phyloP scores from a whole-genome alignment of 2,797 vertebrate genomes.

The Scarus forsteni region DNA sequence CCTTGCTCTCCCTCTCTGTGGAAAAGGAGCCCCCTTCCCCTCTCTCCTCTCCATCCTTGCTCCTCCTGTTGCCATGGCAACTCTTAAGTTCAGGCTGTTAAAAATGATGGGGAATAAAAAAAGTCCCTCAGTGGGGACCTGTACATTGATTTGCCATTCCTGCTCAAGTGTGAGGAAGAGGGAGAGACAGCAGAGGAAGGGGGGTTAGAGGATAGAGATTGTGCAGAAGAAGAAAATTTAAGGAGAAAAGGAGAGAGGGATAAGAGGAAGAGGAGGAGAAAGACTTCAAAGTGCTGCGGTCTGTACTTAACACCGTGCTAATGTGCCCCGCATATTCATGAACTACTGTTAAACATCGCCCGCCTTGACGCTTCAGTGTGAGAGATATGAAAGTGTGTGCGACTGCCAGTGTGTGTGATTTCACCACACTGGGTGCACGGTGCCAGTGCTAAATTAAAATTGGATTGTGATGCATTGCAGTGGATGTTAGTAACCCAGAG shows the following conservation, averaged over 20 bases:
- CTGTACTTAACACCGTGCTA: conserved; percentile 72
- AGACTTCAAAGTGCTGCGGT: conserved; percentile 75
- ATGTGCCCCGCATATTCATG: conserved; percentile 81
- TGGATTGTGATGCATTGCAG: conserved; percentile 85
- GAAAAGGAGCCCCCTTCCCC: conserved; percentile 67
- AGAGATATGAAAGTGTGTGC: conserved; percentile 45
- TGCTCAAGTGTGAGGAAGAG: conserved; percentile 30
- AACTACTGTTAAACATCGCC: conserved; percentile 67
- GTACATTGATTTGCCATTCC: conserved; percentile 71
- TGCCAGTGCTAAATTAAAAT: conserved; percentile 80
- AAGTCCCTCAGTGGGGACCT: conserved; percentile 66
- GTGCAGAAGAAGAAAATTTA: conserved; percentile 53
- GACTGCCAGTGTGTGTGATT: conserved; percentile 36
- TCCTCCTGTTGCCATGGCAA: conserved; percentile 87
- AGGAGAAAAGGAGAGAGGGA: conserved; percentile 34
- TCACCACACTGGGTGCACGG: conserved; percentile 60
- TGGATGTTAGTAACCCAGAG: conserved; percentile 70
- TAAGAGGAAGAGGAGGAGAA: conserved; percentile 48
- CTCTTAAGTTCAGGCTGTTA: conserved; percentile 83
- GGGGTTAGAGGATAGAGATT: conserved; percentile 47
- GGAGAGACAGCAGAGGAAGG: neutral
- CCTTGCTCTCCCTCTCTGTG: conserved; percentile 47
- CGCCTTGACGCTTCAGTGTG: conserved; percentile 50
- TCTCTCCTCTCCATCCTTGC: conserved; percentile 68
- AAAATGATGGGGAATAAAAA: conserved; percentile 77